Evolutionary conservation across 2,888 invertebrate species (phyloP), one percentile per base, ranked within the genome.

Genomic region (Entomobrya multifasciata): DNA sequence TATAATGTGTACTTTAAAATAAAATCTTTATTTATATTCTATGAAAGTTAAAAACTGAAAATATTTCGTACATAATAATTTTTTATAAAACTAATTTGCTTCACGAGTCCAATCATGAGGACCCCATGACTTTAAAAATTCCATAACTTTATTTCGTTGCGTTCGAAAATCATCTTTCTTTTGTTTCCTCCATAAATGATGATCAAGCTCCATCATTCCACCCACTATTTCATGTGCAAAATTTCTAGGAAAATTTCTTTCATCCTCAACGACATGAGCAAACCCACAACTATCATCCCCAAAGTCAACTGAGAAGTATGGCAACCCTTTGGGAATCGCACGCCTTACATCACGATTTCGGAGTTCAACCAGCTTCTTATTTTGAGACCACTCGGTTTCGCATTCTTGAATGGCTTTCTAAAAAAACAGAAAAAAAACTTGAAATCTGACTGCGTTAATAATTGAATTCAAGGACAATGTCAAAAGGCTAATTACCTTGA

Each of bases 251-350:
- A 99, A 99, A 52, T 95, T 92, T 82, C 95, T 94, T 92, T 97
- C 96, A 92, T 99, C 97, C 93, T 99, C 99, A 91, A 99, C 97
- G 0, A 99, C 97, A 93, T 99, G 99, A 67, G 98, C 99, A 93
- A 96, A 99, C 0, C 99, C 99, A 36, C 92, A 92, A 77, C 95
- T 95, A 60, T 96, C 95, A 93, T 96, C 95, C 20, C 97, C 98
- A 94, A 99, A 99, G 92, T 97, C 96, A 0, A 99, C 96, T 93
- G 96, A 95, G 93, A 99, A 98, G 92, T 99, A 99, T 0, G 99
- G 96, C 89, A 99, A 94, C 0, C 97, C 98, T 93, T 97, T 97
- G 0, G 99, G 99, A 88, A 99, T 93, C 15, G 96, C 95, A 92
- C 94, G 95, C 57, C 97, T 94, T 25, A 99, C 94, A 92, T 96